Evolutionary conservation across 2,113 vertebrate genomes (phyloP).

Genomic region (Dasyprocta punctata): DNA sequence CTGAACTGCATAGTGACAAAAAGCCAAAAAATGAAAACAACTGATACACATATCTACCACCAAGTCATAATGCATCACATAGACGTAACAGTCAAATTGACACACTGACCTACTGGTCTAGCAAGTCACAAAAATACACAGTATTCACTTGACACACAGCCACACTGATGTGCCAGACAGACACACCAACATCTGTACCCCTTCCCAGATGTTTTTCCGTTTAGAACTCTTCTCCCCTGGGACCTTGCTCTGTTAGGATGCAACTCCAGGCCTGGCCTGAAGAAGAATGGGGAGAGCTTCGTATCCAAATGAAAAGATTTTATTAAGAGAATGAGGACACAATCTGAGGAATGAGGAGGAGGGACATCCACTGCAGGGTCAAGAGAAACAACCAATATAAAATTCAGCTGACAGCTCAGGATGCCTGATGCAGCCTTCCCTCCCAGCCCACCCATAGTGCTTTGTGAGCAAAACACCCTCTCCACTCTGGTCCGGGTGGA

Average conservation of each 20-base stretch:
- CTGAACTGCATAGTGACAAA: no score
- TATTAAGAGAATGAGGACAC: conserved; percentile 84
- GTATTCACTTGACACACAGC: neutral
- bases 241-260: neutral
- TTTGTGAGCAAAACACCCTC: conserved; percentile 67
- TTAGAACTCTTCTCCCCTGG: neutral
- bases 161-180: neutral
- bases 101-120: neutral
- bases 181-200: neutral
- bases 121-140: neutral
- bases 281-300: conserved; percentile 69
- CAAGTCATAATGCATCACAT: neutral
- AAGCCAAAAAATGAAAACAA: no score
- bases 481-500: conserved; percentile 72
- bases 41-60: neutral
- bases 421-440: conserved; percentile 62
- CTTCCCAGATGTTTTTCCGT: neutral
- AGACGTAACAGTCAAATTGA: neutral
- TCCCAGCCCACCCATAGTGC: neutral
- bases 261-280: conserved; percentile 27
- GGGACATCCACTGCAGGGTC: conserved; percentile 82
- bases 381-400: conserved; percentile 84
- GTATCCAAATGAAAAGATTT: conserved; percentile 83
- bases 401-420: conserved; percentile 69
- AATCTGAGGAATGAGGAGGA: conserved; percentile 57